Evolutionary conservation across 2,113 vertebrate species (phyloP), one percentile per base, ranked within the genome.

Genomic region (Lasiurus cinereus): DNA sequence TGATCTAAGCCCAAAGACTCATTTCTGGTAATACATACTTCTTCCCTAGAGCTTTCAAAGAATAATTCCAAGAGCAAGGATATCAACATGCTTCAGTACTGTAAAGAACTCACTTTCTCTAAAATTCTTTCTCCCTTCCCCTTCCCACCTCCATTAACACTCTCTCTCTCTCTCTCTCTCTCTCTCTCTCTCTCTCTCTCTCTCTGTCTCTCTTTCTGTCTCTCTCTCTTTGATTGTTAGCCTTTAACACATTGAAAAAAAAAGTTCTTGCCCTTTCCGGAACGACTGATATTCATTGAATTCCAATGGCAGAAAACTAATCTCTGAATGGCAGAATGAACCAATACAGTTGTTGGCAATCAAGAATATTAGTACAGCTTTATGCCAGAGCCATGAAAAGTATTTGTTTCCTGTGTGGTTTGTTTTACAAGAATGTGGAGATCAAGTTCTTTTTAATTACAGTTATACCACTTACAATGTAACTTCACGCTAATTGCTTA

Each of bases 291-390:
- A 74, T 39, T 50, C 31, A 82, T 13, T 54, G 27, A 94, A 66
- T 74, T 91, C 24, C 27, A 91, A 33, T 27, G 33, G 59, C 69
- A 94, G 46, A 91, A 79, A 90, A 66, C 52, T n/a, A 82, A 67
- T 62, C 13, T 46, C 52, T 91, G 36, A 19, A 8, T 36, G 62
- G 18, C 24, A 48, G 50, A 91, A 91, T 88, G 72, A 91, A 86
- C 31, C 73, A 67, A 80, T 73, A 73, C 72, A 82, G 39, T 27
- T 86, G 29, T 56, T 78, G 73, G 22, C 10, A 21, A 83, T 62
- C 54, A 48, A 64, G 39, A 74, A 2, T 24, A 70, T 1, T 78
- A 74, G 2, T 24, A 74, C 2, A 86, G 52, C 19, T 72, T 56
- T 9, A 66, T 8, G 24, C 16, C 74, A 82, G 67, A 59, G 50